A percentile compares a stretch with the other conserved stretches of the same genome.
phyloP scores from a whole-genome alignment of 2,888 invertebrate genomes.

The Lamellibrachia columna region DNA sequence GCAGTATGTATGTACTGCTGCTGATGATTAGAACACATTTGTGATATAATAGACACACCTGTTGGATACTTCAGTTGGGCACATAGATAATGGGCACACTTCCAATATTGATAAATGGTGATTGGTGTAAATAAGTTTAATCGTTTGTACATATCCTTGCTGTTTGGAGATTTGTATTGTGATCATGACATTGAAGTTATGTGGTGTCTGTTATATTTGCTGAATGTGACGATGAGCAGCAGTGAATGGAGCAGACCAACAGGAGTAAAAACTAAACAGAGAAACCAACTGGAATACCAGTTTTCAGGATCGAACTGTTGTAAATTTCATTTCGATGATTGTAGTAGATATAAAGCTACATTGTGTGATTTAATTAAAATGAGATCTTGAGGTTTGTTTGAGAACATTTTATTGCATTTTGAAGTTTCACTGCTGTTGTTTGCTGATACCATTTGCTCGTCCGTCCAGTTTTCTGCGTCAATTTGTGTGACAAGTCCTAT shows the following conservation, averaged over 20 bases:
- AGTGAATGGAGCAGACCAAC: background rate
- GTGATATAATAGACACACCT: background rate
- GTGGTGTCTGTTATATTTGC: background rate
- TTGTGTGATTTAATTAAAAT: background rate
- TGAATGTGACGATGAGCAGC: slow-evolving; percentile 1
- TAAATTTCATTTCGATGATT: background rate
- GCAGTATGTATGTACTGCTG: background rate
- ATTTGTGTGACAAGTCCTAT: background rate
- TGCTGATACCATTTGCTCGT: background rate
- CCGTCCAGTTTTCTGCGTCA: background rate
- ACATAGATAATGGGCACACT: background rate
- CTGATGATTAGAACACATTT: background rate
- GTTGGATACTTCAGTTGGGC: background rate
- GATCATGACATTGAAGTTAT: background rate
- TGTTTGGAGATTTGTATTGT: background rate
- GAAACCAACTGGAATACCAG: background rate
- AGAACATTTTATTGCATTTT: background rate
- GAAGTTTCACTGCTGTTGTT: background rate
- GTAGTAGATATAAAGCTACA: background rate
- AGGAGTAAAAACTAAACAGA: background rate
- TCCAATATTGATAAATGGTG: background rate
- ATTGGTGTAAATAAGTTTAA: slow-evolving; percentile 6
- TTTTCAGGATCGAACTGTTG: background rate
- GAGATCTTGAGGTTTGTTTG: background rate
- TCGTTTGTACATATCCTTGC: background rate